Evolutionary conservation across 2,797 vertebrate species (phyloP).

Genomic region (Etheostoma perlongum): DNA sequence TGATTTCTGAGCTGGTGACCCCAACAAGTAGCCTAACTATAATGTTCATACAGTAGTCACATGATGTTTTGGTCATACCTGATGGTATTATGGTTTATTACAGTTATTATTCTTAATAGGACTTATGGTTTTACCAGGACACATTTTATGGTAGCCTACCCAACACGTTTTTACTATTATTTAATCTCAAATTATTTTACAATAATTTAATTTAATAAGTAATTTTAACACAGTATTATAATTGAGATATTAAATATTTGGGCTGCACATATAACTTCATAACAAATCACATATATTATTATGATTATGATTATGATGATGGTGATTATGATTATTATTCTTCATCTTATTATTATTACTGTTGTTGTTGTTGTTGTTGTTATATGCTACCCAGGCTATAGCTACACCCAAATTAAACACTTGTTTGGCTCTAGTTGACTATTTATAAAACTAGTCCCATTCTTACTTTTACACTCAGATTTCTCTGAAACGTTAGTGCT

Average conservation of each 20-base stretch:
- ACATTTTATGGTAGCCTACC: not conserved
- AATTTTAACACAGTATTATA: not conserved
- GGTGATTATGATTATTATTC: too few relatives aligned
- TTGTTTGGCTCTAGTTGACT: not conserved
- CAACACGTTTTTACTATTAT: not conserved
- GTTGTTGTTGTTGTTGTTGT: not conserved
- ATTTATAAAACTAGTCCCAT: slow-evolving; percentile 8
- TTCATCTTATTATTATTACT: not conserved
- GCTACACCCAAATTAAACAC: not conserved
- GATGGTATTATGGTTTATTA: not conserved
- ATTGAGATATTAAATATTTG: not conserved
- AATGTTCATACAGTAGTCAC: not conserved
- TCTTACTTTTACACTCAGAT: not conserved
- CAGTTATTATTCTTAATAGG: not conserved
- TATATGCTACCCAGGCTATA: not conserved
- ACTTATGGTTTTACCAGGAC: not conserved
- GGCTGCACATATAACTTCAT: not conserved
- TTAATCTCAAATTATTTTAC: not conserved
- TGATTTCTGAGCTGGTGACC: slow-evolving; percentile 74
- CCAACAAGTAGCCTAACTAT: slow-evolving; percentile 27
- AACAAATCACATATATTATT: not conserved
- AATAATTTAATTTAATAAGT: not conserved
- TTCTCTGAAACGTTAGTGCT: too few relatives aligned
- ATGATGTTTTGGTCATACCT: not conserved
- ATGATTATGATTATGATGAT: too few relatives aligned